Base-by-base conservation (phyloP, 2,797 vertebrate species). In the Alfaro cultratus region DNA sequence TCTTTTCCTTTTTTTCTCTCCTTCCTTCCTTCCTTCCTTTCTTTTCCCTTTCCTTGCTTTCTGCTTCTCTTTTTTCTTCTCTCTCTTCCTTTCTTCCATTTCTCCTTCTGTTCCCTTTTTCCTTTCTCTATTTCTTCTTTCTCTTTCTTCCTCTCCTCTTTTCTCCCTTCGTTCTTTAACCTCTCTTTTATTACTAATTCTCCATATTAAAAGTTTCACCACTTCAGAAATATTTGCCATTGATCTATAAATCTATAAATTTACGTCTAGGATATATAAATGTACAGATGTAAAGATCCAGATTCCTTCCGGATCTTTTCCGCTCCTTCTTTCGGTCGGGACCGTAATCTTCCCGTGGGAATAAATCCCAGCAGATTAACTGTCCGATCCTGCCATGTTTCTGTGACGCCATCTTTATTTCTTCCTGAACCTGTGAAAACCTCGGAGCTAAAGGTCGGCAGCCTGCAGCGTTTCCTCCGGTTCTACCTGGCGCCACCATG, bases 401-500 rank as follows among this genome's bases (percentile, higher is more conserved):
- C 71, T 15, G 31, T 31, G 18, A 34, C 71, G 31, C 29, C 29
- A 5, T 29, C 29, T 73, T 47, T n/a, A 73, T 16, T 73, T 51
- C 15, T 31, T 11, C 53, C 43, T 47, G 41, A 74, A 55, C 76
- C 55, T 79, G 47, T 4, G 49, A n/a, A 39, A 80, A 41, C 51
- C 49, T 72, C 0, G 46, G 73, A 81, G 64, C 78, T 46, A 68
- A 87, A 89, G 85, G 85, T 85, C 88, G 72, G 60, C 73, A 47
- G 41, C 3, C 1, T 23, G 55, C 41, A 5, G 73, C 78, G 11
- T 13, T 57, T 29, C 49, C 23, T 26, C 49, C 21, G 49, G 49
- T 53, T 53, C 49, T 53, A 53, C 49, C 49, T 53, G 49, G 21
- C 49, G 49, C 49, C 49, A 53, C 26, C 49, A 53, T 23, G 49